phyloP scores from a whole-genome alignment of 1,140 invertebrate species.

The Cheumatopsyche charites region DNA sequence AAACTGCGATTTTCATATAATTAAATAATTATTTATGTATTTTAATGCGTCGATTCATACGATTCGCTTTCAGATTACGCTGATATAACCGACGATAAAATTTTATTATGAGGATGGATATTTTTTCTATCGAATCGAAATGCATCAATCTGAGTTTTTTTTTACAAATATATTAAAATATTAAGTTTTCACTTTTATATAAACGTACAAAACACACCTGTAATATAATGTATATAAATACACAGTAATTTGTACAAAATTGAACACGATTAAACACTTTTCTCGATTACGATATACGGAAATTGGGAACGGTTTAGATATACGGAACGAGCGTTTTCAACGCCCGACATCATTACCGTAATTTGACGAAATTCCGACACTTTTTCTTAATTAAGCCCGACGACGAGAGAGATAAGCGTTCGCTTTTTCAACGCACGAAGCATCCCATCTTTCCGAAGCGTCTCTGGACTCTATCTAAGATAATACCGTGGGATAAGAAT shows the following conservation, averaged over 20 bases:
- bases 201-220: too few relatives aligned
- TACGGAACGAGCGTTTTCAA: not conserved
- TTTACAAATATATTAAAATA: too few relatives aligned
- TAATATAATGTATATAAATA: not conserved
- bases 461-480: conserved; percentile 12
- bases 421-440: not conserved
- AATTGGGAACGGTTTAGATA: conserved; percentile 22
- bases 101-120: too few relatives aligned
- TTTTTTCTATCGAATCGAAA: too few relatives aligned
- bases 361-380: conserved; percentile 34
- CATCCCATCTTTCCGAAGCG: conserved; percentile 8
- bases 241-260: conserved; percentile 11
- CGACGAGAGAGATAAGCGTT: conserved; percentile 31
- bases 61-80: not conserved
- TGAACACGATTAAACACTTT: not conserved
- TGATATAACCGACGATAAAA: too few relatives aligned
- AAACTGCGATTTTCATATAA: conserved; percentile 1
- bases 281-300: conserved; percentile 9
- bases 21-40: conserved; percentile 19
- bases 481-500: conserved; percentile 43
- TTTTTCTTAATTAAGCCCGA: conserved; percentile 39
- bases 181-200: too few relatives aligned
- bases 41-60: conserved; percentile 12
- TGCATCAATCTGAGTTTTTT: too few relatives aligned
- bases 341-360: not conserved